Percentiles rank a stretch among this genome's conserved stretches.
Conservation (phyloP, 1,140 invertebrate species). For the Eupeodes corollae region DNA sequence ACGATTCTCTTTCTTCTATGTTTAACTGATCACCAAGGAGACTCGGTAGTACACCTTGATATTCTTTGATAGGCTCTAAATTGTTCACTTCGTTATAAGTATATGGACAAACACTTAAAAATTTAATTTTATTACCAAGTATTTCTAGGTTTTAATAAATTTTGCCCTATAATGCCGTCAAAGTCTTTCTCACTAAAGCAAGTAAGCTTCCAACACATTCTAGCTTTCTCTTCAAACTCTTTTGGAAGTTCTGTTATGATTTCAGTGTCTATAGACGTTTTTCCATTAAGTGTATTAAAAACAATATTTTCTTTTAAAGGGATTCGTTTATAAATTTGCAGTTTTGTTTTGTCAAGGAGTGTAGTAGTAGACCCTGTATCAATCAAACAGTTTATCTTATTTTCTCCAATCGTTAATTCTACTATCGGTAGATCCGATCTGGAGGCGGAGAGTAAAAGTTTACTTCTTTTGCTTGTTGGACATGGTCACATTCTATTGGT, state of each 20-base stretch:
- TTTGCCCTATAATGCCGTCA: constrained; percentile 3
- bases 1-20: background rate
- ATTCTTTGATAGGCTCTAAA: background rate
- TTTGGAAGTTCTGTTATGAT: constrained; percentile 2
- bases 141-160: constrained; percentile 5
- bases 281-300: constrained; percentile 1
- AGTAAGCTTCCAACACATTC: constrained; percentile 2
- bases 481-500: constrained; percentile 1
- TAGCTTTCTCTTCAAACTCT: constrained; percentile 2
- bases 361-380: constrained; percentile 1
- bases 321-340: background rate
- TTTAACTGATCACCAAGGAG: background rate
- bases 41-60: background rate
- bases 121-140: background rate
- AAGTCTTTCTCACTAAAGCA: background rate
- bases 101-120: constrained; percentile 2
- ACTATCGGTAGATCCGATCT: background rate
- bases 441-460: background rate
- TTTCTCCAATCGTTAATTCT: background rate
- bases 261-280: background rate
- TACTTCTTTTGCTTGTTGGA: background rate
- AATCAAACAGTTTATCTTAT: constrained; percentile 1
- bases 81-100: background rate
- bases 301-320: background rate
- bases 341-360: background rate